Base-by-base conservation (phyloP, 2,113 vertebrate species). In the Taurulus bubalis region DNA sequence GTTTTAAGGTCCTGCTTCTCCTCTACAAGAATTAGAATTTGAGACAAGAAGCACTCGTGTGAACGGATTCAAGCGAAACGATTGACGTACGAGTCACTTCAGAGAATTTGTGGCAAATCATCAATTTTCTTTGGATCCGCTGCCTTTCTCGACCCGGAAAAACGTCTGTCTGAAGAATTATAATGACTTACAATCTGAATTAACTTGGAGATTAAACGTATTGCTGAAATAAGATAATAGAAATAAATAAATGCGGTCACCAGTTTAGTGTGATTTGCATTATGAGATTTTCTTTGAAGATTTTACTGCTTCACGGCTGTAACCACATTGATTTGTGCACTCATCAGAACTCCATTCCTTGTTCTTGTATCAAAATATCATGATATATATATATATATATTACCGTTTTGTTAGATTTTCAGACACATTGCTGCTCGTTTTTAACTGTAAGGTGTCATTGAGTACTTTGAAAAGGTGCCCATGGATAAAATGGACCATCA, bases 21-120 rank as follows among this genome's bases (percentile, higher is more conserved):
- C 45, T 55, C n/a, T 58, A 77, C n/a, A 73, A 70, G 70, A 40
- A 76, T 24, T 58, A 42, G 10, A 77, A 34, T 59, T 32, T 58
- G 4, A 73, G 51, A 77, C 68, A 83, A 88, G 51, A 86, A 79
- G 20, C 36, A 58, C 1, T 66, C 3, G 51, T 38, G 7, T 28
- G 16, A 65, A 42, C 0, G 65, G 15, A 63, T 63, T 24, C 1
- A 49, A 65, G 11, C 34, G 15, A 11, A 30, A 42, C 40, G 56
- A 6, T 65, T 40, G 18, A 26, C 2, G 3, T 3, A 15, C 7
- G 28, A 28, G 14, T 28, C n/a, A 65, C 40, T 36, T 15, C 15
- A 15, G n/a, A 75, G 6, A 9, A 42, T 66, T 16, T 42, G 5
- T 38, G 56, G 16, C 15, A 22, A 45, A 53, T 53, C 2, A 56